Evolutionary conservation across 2,888 invertebrate genomes (phyloP).

Genomic region (Harpalus rufipes): DNA sequence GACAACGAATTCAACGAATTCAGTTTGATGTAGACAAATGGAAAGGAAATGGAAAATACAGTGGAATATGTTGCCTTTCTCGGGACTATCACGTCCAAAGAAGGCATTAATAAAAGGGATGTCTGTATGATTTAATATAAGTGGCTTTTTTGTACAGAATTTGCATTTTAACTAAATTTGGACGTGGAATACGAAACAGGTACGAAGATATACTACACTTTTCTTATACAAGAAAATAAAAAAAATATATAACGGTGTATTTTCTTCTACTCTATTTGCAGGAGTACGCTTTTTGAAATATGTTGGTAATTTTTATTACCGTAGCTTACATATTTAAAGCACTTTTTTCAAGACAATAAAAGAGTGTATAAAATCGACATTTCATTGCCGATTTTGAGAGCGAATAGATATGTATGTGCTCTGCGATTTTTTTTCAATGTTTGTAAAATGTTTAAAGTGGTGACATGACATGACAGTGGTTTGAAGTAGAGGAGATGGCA

Average conservation of each 20-base stretch:
- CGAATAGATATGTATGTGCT: no score
- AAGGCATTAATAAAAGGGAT: slow-evolving; percentile 43
- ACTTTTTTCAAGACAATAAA: neutral
- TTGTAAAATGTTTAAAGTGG: no score
- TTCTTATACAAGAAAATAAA: neutral
- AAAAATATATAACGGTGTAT: neutral
- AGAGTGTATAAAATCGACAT: no score
- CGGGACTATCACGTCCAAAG: slow-evolving; percentile 6
- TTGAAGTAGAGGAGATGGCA: no score
- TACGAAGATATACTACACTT: slow-evolving; percentile 31
- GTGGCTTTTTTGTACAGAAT: slow-evolving; percentile 33
- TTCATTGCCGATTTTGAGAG: no score
- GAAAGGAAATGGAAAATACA: slow-evolving; percentile 44
- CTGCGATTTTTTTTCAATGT: no score
- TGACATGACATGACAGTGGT: no score
- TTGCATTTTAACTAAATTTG: slow-evolving; percentile 45
- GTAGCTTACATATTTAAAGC: neutral
- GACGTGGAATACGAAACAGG: slow-evolving; percentile 28
- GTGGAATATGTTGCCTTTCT: slow-evolving; percentile 33
- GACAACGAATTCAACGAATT: slow-evolving; percentile 37
- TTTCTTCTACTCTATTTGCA: slow-evolving; percentile 1
- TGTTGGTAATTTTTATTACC: neutral
- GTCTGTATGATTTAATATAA: slow-evolving; percentile 52
- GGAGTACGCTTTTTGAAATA: neutral
- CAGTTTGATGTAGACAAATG: slow-evolving; percentile 50